Evolutionary conservation across 2,888 invertebrate genomes (phyloP).

Genomic region (Bellardia pandia): DNA sequence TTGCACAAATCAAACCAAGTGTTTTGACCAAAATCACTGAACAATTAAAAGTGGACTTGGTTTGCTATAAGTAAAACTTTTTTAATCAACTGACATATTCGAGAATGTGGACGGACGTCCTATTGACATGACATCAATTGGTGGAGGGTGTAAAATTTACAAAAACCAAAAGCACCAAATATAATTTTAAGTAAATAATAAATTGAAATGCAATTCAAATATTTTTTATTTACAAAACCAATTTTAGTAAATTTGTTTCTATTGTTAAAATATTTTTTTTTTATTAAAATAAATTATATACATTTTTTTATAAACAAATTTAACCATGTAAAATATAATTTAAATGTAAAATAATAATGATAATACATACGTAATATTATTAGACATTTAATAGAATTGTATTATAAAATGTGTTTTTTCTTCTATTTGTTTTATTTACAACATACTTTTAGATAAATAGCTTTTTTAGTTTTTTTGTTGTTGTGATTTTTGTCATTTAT

Average conservation of each 20-base stretch:
- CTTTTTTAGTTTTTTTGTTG: constrained; percentile 36
- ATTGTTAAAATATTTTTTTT: neutral
- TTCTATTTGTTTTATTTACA: constrained; percentile 13
- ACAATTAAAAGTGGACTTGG: too few species aligned
- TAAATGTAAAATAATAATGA: neutral
- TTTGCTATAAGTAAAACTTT: too few species aligned
- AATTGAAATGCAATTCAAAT: neutral
- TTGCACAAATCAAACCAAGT: too few species aligned
- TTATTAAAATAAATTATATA: constrained; percentile 17
- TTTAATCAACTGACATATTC: too few species aligned
- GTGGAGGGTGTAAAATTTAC: neutral
- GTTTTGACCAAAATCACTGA: too few species aligned
- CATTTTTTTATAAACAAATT: neutral
- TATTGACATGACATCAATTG: neutral
- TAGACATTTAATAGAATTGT: neutral
- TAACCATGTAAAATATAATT: neutral
- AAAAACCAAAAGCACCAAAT: neutral
- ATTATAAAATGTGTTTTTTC: neutral
- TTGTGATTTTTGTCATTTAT: constrained; percentile 47
- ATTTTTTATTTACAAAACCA: neutral
- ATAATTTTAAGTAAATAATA: neutral
- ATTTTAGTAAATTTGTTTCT: neutral
- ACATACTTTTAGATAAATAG: constrained; percentile 29
- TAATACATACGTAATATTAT: neutral
- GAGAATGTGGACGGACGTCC: too few species aligned